Evolutionary conservation across 2,888 invertebrate genomes (phyloP).

Genomic region (Eumacrocentrus americanus): DNA sequence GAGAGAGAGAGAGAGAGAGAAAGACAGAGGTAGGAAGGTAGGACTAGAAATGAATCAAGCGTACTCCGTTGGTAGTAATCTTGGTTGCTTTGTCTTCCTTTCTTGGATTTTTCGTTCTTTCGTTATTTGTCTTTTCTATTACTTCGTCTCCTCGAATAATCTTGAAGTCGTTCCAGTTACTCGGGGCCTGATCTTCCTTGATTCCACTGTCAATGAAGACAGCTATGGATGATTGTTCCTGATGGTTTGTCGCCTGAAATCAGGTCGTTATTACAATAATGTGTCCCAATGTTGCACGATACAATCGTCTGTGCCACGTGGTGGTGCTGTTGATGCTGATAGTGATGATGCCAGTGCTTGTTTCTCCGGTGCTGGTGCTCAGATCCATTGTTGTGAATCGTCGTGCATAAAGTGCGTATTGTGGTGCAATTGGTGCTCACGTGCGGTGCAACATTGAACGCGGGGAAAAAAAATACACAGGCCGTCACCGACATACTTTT

Average conservation of each 20-base stretch:
- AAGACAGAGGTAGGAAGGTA: slow-evolving; percentile 7
- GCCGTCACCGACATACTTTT: not conserved
- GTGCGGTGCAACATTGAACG: not conserved
- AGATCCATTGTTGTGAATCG: too few relatives aligned
- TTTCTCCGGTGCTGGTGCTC: not conserved
- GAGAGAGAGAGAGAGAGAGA: slow-evolving; percentile 9
- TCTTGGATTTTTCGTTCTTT: slow-evolving; percentile 3
- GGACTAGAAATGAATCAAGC: slow-evolving; percentile 4
- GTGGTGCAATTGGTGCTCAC: not conserved
- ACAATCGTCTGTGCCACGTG: not conserved
- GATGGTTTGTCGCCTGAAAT: slow-evolving; percentile 41
- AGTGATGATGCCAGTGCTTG: not conserved
- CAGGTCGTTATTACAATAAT: slow-evolving; percentile 43
- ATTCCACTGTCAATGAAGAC: not conserved
- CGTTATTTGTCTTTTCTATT: not conserved
- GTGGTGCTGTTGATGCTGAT: not conserved
- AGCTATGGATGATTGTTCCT: not conserved
- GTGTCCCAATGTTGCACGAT: slow-evolving; percentile 6
- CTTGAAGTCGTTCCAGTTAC: not conserved
- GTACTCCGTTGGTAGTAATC: slow-evolving; percentile 1
- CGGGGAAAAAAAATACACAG: not conserved
- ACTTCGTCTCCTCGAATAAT: not conserved
- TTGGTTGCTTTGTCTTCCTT: not conserved
- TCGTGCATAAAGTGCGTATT: slow-evolving; percentile 15
- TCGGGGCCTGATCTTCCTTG: slow-evolving; percentile 2